A percentile compares a stretch with the other conserved stretches of the same genome.
These are phyloP conservation scores for Pangasius mekongensis DNA, from an alignment of 2,797 vertebrate genomes.

Conservation along the genomic window DNA sequence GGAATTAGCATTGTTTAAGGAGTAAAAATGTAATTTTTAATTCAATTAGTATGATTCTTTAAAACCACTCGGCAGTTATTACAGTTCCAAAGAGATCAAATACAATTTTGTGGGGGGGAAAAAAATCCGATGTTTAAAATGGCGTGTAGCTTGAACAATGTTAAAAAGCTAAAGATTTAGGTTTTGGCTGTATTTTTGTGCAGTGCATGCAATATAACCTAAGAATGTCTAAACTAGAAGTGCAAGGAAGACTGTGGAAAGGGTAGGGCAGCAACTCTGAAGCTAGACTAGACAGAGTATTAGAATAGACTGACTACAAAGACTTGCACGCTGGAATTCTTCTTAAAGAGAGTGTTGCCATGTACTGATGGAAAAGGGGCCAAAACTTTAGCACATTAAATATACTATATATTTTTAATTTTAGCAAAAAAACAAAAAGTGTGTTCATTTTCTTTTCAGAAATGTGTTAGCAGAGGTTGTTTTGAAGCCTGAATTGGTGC, in stretches of 20 bases:
- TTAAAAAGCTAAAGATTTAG: not conserved
- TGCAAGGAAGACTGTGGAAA: not conserved
- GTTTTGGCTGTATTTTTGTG: not conserved
- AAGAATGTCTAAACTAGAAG: not conserved
- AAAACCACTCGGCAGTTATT: not conserved
- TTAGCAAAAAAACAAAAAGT: not conserved
- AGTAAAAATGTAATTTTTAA: not conserved
- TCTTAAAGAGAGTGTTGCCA: not conserved
- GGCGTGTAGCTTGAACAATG: not conserved
- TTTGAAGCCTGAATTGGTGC: not conserved
- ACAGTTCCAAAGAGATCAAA: not conserved
- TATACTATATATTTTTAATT: not conserved
- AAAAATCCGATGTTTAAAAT: not conserved
- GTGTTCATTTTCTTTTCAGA: not conserved
- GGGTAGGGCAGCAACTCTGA: not conserved
- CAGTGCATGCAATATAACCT: not conserved
- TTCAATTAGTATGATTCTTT: not conserved
- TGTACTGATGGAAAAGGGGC: not conserved
- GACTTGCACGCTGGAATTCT: not conserved
- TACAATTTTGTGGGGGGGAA: not conserved
- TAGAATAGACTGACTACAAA: not conserved
- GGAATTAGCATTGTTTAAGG: not conserved
- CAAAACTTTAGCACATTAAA: not conserved
- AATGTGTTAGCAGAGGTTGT: not conserved
- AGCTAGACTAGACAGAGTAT: not conserved